These are phyloP conservation scores for Zosterops borbonicus DNA, from an alignment of 2,113 vertebrate species.

Conservation along the genomic window DNA sequence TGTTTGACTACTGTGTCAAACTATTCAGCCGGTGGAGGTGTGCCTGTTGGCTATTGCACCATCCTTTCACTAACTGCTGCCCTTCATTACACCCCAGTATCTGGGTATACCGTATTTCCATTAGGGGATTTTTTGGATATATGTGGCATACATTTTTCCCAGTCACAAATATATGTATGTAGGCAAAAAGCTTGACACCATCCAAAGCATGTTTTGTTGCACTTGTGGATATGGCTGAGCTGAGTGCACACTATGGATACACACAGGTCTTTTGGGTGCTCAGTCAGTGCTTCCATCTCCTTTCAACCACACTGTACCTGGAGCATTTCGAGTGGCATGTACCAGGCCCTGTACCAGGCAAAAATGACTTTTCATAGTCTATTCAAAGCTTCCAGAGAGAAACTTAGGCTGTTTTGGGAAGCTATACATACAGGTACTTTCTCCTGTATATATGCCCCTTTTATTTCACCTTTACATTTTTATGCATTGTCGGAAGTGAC, in stretches of 20 bases:
- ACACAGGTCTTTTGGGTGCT: background rate
- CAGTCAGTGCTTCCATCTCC: background rate
- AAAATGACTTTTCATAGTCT: background rate
- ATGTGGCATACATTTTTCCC: background rate
- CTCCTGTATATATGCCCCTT: background rate
- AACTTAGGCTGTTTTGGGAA: background rate
- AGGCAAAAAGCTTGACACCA: background rate
- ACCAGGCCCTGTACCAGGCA: background rate
- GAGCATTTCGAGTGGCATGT: rapidly evolving
- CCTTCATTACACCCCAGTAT: background rate
- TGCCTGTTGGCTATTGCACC: background rate
- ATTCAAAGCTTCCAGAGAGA: background rate
- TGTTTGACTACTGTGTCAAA: background rate
- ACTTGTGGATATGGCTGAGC: background rate
- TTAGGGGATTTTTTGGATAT: background rate
- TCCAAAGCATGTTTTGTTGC: background rate
- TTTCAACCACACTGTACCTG: background rate
- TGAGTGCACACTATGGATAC: rapidly evolving
- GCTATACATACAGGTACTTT: background rate
- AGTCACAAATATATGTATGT: background rate
- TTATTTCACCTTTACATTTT: background rate
- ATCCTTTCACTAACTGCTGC: background rate
- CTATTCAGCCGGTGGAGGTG: background rate
- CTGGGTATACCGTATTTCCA: rapidly evolving
- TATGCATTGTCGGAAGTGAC: background rate